Percentiles rank a stretch among this genome's conserved stretches.
phyloP scores from a whole-genome alignment of 2,797 vertebrate genomes.

The Spondyliosoma cantharus region DNA sequence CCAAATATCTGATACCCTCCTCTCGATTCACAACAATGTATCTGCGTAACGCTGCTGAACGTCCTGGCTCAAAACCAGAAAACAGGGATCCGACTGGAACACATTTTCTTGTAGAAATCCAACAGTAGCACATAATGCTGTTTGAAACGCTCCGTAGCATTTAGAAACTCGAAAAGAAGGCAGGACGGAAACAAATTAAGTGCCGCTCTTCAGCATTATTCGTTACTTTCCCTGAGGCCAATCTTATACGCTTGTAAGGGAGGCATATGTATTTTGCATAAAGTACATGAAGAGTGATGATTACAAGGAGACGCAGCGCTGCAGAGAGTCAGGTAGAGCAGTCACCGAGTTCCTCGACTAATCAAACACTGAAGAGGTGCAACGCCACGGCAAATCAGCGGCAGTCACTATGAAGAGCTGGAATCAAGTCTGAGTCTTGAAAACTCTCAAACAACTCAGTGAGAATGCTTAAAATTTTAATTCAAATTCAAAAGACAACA shows the following conservation, averaged over 20 bases:
- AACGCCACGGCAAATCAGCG: constrained; percentile 7
- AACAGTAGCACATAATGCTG: constrained; percentile 15
- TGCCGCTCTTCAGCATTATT: constrained; percentile 21
- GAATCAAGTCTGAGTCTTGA: background rate
- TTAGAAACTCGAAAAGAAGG: constrained; percentile 4
- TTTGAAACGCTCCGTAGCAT: constrained; percentile 14
- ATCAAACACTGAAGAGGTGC: constrained; percentile 4
- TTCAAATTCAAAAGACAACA: background rate
- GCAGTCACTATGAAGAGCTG: background rate
- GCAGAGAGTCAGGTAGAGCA: constrained; percentile 15
- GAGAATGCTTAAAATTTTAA: background rate
- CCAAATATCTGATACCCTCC: constrained; percentile 33
- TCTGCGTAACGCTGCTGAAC: constrained; percentile 11
- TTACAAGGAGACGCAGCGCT: constrained; percentile 20
- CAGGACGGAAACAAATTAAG: constrained; percentile 28
- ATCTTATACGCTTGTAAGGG: background rate
- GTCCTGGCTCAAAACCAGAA: constrained; percentile 5
- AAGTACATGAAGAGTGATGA: constrained; percentile 43
- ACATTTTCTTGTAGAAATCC: constrained; percentile 18
- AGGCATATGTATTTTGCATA: constrained; percentile 49
- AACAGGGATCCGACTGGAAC: constrained; percentile 23
- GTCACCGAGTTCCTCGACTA: background rate
- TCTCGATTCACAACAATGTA: constrained; percentile 7
- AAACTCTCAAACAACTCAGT: background rate
- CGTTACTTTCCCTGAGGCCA: constrained; percentile 8